Evolutionary conservation across 2,797 vertebrate species (phyloP).

Genomic region (Merluccius polli): DNA sequence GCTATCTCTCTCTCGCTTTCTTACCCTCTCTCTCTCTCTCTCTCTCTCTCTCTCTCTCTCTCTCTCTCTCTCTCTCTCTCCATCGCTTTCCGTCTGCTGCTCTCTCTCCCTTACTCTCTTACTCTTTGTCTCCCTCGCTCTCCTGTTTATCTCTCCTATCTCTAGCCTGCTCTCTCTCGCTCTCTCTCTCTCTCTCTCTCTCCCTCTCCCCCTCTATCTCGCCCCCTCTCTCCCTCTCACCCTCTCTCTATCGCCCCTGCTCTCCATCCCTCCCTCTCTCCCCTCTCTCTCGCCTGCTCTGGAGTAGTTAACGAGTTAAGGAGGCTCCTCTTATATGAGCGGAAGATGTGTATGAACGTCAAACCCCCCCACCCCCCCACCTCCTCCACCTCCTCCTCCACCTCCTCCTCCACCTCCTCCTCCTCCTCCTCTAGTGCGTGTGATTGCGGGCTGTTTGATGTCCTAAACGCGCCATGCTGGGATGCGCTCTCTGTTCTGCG

Average conservation of each 20-base stretch:
- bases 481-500: constrained; percentile 73
- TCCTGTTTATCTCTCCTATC: too few relatives aligned
- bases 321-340: constrained; percentile 49
- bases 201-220: not conserved
- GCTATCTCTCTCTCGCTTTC: too few relatives aligned
- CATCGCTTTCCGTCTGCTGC: too few relatives aligned
- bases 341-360: constrained; percentile 60
- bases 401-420: constrained; percentile 27
- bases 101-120: too few relatives aligned
- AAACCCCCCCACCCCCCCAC: constrained; percentile 42
- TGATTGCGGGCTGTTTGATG: constrained; percentile 78
- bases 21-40: too few relatives aligned
- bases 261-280: not conserved
- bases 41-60: too few relatives aligned
- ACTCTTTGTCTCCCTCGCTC: too few relatives aligned
- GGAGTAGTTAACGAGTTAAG: constrained; percentile 57
- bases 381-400: constrained; percentile 36
- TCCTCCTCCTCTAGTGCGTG: constrained; percentile 57
- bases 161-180: too few relatives aligned
- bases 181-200: too few relatives aligned
- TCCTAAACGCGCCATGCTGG: constrained; percentile 76
- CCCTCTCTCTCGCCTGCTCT: constrained; percentile 26
- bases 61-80: too few relatives aligned
- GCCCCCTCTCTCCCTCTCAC: constrained; percentile 21
- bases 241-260: not conserved